phyloP scores from a whole-genome alignment of 2,888 invertebrate genomes.

The Polydrusus tereticollis region DNA sequence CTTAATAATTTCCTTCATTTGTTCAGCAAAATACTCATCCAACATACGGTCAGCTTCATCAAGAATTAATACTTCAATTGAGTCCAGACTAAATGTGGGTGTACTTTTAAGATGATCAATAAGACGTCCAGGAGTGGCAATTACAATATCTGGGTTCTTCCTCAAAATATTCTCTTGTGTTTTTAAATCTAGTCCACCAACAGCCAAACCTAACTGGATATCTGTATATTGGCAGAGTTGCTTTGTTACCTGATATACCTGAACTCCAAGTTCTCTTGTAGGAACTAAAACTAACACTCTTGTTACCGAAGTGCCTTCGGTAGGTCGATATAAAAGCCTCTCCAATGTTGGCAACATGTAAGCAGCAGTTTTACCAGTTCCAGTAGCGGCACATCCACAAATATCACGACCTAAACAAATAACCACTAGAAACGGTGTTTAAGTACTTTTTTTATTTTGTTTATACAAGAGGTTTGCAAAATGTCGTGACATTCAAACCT shows the following conservation, averaged over 20 bases:
- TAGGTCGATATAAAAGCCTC: slow-evolving; percentile 88
- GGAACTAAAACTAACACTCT: slow-evolving; percentile 95
- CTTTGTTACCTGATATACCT: slow-evolving; percentile 94
- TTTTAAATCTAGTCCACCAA: slow-evolving; percentile 90
- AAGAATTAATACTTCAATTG: slow-evolving; percentile 88
- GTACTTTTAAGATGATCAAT: slow-evolving; percentile 98
- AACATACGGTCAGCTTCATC: slow-evolving; percentile 93
- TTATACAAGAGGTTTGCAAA: no score
- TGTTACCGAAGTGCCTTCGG: slow-evolving; percentile 74
- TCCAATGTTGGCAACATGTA: slow-evolving; percentile 98
- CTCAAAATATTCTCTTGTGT: slow-evolving; percentile 82
- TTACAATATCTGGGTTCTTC: slow-evolving; percentile 94
- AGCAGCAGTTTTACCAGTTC: slow-evolving; percentile 98
- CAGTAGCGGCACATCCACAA: slow-evolving; percentile 99
- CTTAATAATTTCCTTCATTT: slow-evolving; percentile 97
- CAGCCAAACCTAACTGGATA: slow-evolving; percentile 85
- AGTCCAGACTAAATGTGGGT: slow-evolving; percentile 88
- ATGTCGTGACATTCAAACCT: no score
- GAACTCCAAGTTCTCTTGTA: slow-evolving; percentile 97
- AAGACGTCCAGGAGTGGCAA: slow-evolving; percentile 97
- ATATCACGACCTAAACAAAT: slow-evolving; percentile 82
- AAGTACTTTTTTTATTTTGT: no score
- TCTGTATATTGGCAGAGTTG: slow-evolving; percentile 90
- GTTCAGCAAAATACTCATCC: slow-evolving; percentile 98
- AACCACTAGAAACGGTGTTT: not conserved